Evolutionary conservation across 2,888 invertebrate genomes (phyloP).

Genomic region (Petrophora chlorosata): DNA sequence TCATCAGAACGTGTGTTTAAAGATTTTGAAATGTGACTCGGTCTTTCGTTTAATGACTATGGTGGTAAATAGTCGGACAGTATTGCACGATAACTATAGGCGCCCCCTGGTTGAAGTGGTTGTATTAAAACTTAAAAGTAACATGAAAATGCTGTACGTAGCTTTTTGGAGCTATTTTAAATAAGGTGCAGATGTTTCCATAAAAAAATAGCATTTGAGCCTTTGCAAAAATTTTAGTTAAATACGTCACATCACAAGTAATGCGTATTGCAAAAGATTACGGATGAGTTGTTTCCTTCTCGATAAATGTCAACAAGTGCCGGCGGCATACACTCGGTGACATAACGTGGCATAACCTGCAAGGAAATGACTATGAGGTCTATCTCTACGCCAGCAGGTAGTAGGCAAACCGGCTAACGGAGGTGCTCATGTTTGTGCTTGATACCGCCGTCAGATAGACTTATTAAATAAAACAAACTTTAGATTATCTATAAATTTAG

Average conservation of each 20-base stretch:
- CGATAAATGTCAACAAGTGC: constrained; percentile 68
- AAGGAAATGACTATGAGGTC: constrained; percentile 13
- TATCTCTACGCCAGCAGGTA: not conserved
- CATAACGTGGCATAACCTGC: constrained; percentile 56
- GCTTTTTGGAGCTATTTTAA: too few species aligned
- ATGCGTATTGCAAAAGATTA: constrained; percentile 45
- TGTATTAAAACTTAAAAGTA: too few species aligned
- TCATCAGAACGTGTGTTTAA: constrained; percentile 41
- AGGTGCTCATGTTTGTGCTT: not conserved
- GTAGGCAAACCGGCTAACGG: not conserved
- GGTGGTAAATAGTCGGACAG: too few species aligned
- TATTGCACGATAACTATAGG: too few species aligned
- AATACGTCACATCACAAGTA: not conserved
- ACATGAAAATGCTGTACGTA: too few species aligned
- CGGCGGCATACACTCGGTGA: constrained; percentile 49
- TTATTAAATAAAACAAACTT: too few species aligned
- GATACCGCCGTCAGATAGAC: too few species aligned
- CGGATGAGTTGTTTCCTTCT: constrained; percentile 48
- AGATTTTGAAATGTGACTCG: constrained; percentile 38
- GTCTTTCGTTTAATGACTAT: not conserved
- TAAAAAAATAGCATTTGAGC: too few species aligned
- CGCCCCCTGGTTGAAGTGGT: too few species aligned
- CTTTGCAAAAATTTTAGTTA: too few species aligned
- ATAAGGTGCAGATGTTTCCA: too few species aligned
- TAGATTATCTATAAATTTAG: too few species aligned